These are phyloP conservation scores for Netelia virgata DNA, from an alignment of 2,888 invertebrate genomes.

Conservation along the genomic window DNA sequence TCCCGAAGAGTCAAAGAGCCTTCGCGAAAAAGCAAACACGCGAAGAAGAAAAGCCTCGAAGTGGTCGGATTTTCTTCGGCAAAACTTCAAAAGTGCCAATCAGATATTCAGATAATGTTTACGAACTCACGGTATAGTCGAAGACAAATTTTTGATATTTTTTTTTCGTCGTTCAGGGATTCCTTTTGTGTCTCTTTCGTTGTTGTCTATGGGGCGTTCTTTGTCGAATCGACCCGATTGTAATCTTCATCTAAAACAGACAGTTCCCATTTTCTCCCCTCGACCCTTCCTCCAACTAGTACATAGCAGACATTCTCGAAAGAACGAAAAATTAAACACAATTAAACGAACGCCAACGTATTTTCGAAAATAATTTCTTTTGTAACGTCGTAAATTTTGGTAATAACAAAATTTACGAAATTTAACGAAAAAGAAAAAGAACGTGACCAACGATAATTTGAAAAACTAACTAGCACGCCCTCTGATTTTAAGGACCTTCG, in stretches of 20 bases:
- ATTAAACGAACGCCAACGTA: not conserved
- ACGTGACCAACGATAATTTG: too few species aligned
- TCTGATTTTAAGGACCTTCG: too few species aligned
- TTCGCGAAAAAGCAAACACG: constrained; percentile 51
- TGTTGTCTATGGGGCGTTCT: not conserved
- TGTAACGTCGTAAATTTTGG: too few species aligned
- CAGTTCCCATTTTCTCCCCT: too few species aligned
- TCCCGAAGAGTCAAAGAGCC: constrained; percentile 53
- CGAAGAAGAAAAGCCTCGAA: constrained; percentile 32
- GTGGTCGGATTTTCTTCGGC: constrained; percentile 45
- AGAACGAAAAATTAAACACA: not conserved
- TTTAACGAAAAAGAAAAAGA: too few species aligned
- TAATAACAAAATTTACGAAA: too few species aligned
- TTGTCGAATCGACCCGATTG: not conserved
- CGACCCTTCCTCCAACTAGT: too few species aligned
- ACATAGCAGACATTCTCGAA: too few species aligned
- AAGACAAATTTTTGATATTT: constrained; percentile 33
- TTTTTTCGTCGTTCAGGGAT: constrained; percentile 47
- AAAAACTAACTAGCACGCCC: too few species aligned
- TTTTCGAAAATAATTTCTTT: too few species aligned
- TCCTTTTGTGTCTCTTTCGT: not conserved
- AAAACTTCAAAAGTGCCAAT: constrained; percentile 75
- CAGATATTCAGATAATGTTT: constrained; percentile 82
- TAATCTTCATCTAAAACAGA: too few species aligned
- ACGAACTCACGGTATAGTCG: constrained; percentile 74